Conservation (phyloP, 1,140 invertebrate genomes). For the Bombus impatiens region DNA sequence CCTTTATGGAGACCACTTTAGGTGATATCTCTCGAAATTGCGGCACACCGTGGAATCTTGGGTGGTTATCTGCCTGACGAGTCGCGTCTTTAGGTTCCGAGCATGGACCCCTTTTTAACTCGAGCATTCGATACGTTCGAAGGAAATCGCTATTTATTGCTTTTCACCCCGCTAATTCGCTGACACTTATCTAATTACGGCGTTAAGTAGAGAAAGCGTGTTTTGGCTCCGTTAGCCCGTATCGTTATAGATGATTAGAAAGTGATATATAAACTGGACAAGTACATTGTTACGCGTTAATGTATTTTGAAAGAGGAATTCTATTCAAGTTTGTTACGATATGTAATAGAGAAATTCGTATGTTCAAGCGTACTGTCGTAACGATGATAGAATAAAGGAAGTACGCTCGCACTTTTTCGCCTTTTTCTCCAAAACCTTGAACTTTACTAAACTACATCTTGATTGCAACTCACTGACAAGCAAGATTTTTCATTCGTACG, state of each 20-base stretch:
- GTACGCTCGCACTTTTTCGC: too few relatives aligned
- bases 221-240: too few relatives aligned
- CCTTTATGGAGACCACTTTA: constrained; percentile 69
- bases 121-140: background rate
- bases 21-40: constrained; percentile 52
- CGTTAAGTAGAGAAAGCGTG: background rate
- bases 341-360: too few relatives aligned
- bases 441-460: too few relatives aligned
- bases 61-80: constrained; percentile 60
- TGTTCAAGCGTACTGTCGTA: too few relatives aligned
- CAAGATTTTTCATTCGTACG: too few relatives aligned
- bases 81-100: constrained; percentile 47
- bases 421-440: background rate
- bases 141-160: background rate
- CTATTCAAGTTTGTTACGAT: background rate
- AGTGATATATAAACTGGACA: too few relatives aligned
- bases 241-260: background rate
- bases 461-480: too few relatives aligned
- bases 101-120: constrained; percentile 7
- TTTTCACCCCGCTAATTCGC: background rate
- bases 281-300: background rate
- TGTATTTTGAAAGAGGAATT: background rate
- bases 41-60: constrained; percentile 55
- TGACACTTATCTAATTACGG: background rate
- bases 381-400: too few relatives aligned